These are phyloP conservation scores for Troglohyphantes excavatus DNA, from an alignment of 2,888 invertebrate species.

Conservation along the genomic window DNA sequence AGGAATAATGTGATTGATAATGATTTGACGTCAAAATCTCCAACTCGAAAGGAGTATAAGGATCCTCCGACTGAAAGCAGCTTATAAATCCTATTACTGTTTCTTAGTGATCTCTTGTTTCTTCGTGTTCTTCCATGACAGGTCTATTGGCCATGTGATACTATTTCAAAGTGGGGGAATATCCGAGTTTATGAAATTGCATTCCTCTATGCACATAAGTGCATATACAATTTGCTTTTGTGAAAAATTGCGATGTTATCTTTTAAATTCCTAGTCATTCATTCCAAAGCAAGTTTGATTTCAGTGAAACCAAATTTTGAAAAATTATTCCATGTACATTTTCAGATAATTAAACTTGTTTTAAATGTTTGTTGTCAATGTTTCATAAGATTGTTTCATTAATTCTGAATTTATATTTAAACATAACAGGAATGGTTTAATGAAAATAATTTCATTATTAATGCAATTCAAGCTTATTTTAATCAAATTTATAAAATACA, in stretches of 20 bases:
- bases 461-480: no score
- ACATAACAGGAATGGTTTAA: no score
- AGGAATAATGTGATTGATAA: slow-evolving; percentile 47
- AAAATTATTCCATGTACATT: slow-evolving; percentile 71
- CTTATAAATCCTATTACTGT: slow-evolving; percentile 65
- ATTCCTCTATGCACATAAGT: slow-evolving; percentile 28
- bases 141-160: slow-evolving; percentile 75
- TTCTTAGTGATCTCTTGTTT: slow-evolving; percentile 34
- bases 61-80: slow-evolving; percentile 78
- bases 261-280: slow-evolving; percentile 72
- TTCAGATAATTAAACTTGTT: slow-evolving; percentile 71
- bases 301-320: slow-evolving; percentile 67
- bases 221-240: slow-evolving; percentile 32
- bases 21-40: slow-evolving; percentile 22
- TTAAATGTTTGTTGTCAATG: slow-evolving; percentile 35
- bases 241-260: slow-evolving; percentile 25
- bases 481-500: no score
- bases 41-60: slow-evolving; percentile 25
- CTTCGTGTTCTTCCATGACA: slow-evolving; percentile 74
- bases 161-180: slow-evolving; percentile 71
- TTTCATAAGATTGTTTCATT: no score
- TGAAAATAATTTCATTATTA: no score
- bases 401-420: no score
- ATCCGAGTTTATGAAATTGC: slow-evolving; percentile 27
- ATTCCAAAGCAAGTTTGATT: slow-evolving; percentile 57